Base-by-base conservation (phyloP, 2,797 vertebrate genomes). In the Cichlasoma orientale region DNA sequence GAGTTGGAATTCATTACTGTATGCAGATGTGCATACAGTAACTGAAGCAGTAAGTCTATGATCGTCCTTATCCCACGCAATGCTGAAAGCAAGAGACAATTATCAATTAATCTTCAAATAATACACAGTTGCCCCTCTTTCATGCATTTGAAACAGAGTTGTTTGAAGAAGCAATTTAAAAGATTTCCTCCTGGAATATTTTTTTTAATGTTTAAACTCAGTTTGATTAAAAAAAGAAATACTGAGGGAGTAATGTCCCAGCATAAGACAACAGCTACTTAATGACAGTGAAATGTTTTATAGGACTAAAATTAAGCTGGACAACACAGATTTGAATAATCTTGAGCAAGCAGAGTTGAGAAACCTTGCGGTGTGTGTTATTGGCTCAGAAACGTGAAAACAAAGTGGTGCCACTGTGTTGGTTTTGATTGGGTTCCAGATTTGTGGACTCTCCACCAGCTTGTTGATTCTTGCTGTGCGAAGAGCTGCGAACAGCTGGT, bases 401-500 rank as follows among this genome's bases (percentile, higher is more conserved):
- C 1, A 4, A 77, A 29, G 54, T 3, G 52, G 56, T 66, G 68
- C 29, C 52, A 55, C 72, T 75, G 63, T 50, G 6, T 72, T 77
- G 1, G 82, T 57, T 72, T 75, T 83, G 80, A 80, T 66, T 78
- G 61, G 41, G 52, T 27, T 81, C 83, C 77, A 79, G 75, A 87
- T 83, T 58, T 70, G 73, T 55, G 10, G 75, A 78, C 74, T 83
- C 71, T 85, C 58, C 76, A 68, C 59, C 38, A 77, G 73, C 78
- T 76, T 82, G 84, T 84, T 81, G 72, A 59, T 74, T 78, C 72
- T 86, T 3, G 9, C 82, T 77, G 80, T 44, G 82, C 80, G 80
- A 83, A 73, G 81, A 86, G 70, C 75, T 74, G 83, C 52, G 83
- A 91, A 88, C 89, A 94, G 86, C 89, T 91, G 88, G 79, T 84